phyloP scores from a whole-genome alignment of 2,113 vertebrate genomes.

The Naja naja region DNA sequence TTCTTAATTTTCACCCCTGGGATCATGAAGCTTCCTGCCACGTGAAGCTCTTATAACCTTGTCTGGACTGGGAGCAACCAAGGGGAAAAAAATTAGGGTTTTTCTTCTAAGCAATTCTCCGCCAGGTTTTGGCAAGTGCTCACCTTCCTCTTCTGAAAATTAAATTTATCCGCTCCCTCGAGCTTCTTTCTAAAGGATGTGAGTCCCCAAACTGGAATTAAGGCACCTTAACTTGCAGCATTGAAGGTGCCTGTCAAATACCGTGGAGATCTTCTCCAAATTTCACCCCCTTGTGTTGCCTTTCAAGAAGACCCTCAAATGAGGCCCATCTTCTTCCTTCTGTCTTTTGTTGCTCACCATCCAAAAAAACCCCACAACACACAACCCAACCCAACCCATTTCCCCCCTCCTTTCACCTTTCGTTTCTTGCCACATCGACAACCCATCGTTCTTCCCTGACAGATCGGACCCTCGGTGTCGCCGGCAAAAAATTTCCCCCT shows the following conservation, averaged over 20 bases:
- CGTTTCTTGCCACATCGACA: slow-evolving; percentile 64
- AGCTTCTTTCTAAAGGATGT: not conserved
- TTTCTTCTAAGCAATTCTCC: not conserved
- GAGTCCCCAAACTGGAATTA: not conserved
- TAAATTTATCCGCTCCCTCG: not conserved
- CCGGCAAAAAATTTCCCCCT: rapidly evolving
- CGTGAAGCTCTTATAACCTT: not conserved
- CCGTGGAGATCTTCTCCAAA: not conserved
- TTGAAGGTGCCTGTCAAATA: not conserved
- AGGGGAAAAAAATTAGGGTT: not conserved
- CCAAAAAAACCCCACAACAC: no score
- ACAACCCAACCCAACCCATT: rapidly evolving
- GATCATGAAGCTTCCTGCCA: not conserved
- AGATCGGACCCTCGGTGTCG: not conserved
- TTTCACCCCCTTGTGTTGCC: not conserved
- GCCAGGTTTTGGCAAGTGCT: not conserved
- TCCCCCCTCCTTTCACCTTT: slow-evolving; percentile 42
- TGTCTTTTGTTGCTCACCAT: not conserved
- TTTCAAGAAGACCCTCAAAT: not conserved
- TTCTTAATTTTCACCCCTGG: not conserved
- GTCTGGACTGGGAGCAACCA: not conserved
- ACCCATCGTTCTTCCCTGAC: slow-evolving; percentile 40
- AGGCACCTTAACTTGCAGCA: not conserved
- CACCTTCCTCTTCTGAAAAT: not conserved
- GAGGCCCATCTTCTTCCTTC: not conserved